Evolutionary conservation across 2,888 invertebrate species (phyloP).

Genomic region (Drosophila mimica): DNA sequence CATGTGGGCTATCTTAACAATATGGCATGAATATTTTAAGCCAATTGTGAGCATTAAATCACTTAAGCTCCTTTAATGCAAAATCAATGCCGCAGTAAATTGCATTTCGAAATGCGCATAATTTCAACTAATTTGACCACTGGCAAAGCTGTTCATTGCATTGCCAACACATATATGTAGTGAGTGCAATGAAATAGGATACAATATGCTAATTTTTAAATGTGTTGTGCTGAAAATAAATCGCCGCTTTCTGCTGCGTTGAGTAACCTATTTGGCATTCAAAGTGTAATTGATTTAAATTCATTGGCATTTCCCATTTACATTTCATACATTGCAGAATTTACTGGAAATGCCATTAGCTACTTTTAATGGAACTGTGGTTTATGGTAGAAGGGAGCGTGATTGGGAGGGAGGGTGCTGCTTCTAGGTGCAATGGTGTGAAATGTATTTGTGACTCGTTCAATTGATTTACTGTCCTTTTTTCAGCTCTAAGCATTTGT

Average conservation of each 20-base stretch:
- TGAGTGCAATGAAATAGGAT: background rate
- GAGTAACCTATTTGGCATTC: constrained; percentile 25
- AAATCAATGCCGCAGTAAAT: constrained; percentile 56
- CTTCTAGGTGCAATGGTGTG: background rate
- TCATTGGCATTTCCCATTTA: constrained; percentile 43
- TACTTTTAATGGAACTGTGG: constrained; percentile 71
- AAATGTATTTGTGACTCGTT: constrained; percentile 24
- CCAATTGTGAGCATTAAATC: constrained; percentile 19
- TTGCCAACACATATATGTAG: constrained; percentile 2
- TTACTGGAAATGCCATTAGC: constrained; percentile 65
- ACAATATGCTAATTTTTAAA: constrained; percentile 43
- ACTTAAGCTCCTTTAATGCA: constrained; percentile 33
- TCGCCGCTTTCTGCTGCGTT: constrained; percentile 29
- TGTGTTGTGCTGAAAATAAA: constrained; percentile 36
- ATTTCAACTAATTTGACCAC: constrained; percentile 59
- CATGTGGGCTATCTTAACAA: background rate
- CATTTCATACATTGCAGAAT: constrained; percentile 29
- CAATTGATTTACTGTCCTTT: constrained; percentile 66
- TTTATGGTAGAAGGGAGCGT: background rate
- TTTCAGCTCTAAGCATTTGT: constrained; percentile 11
- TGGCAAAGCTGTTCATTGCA: constrained; percentile 67
- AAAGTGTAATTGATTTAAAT: constrained; percentile 57
- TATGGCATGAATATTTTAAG: background rate
- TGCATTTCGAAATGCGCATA: constrained; percentile 59
- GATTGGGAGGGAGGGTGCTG: background rate